A percentile compares a stretch with the other conserved stretches of the same genome.
These are phyloP conservation scores for Drosophila testacea DNA, from an alignment of 2,888 invertebrate genomes.

Conservation along the genomic window DNA sequence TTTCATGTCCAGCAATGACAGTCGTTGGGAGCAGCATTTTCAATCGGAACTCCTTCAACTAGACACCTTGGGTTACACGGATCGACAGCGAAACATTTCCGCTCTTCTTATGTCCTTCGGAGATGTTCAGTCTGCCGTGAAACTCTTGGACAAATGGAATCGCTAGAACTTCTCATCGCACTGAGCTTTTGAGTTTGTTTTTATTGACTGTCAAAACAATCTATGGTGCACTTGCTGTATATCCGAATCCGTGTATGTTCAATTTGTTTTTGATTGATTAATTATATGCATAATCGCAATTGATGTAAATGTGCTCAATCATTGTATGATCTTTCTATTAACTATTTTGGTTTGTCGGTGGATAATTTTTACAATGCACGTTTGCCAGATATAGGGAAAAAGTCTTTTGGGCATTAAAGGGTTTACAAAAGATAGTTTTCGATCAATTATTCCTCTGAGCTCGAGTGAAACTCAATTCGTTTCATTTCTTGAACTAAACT, in stretches of 20 bases:
- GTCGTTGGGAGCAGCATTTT: slow-evolving; percentile 43
- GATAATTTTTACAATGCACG: no score
- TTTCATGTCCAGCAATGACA: slow-evolving; percentile 40
- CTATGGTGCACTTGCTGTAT: slow-evolving; percentile 19
- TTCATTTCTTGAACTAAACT: not conserved
- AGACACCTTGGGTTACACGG: slow-evolving; percentile 41
- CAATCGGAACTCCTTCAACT: slow-evolving; percentile 45
- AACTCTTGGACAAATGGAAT: slow-evolving; percentile 58
- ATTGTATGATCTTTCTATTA: not conserved
- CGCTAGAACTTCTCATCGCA: slow-evolving; percentile 4
- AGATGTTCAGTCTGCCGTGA: slow-evolving; percentile 52
- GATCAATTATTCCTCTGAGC: no score
- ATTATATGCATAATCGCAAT: slow-evolving; percentile 19
- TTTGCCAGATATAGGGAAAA: no score
- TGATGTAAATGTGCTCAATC: slow-evolving; percentile 26
- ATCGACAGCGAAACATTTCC: slow-evolving; percentile 54
- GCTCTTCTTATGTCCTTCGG: slow-evolving; percentile 59
- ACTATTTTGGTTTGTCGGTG: not conserved
- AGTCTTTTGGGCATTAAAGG: no score
- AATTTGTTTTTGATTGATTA: not conserved
- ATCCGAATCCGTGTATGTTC: not conserved
- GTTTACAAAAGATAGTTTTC: not conserved
- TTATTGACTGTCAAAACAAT: not conserved
- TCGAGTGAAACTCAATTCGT: not conserved
- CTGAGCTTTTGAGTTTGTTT: not conserved